Conservation (phyloP, 1,140 invertebrate genomes). For the Apis cerana region DNA sequence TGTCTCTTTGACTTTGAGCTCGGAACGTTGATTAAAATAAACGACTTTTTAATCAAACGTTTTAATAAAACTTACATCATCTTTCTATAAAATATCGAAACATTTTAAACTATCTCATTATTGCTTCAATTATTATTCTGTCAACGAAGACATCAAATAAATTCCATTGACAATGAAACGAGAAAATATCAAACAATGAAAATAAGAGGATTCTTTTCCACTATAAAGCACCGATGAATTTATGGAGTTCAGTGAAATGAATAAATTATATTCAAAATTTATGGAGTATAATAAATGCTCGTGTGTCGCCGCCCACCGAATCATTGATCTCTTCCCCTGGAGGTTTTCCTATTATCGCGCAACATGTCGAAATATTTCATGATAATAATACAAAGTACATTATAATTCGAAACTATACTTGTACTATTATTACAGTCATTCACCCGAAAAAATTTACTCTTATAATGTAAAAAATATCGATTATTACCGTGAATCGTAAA, state of each 20-base stretch:
- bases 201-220: background rate
- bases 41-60: too few relatives aligned
- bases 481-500: background rate
- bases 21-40: too few relatives aligned
- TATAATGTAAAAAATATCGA: background rate
- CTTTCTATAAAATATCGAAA: too few relatives aligned
- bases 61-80: too few relatives aligned
- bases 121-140: background rate
- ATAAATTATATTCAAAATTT: slow-evolving; percentile 7
- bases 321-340: slow-evolving; percentile 52
- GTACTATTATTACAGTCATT: slow-evolving; percentile 1
- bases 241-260: background rate
- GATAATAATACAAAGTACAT: slow-evolving; percentile 35
- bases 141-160: background rate
- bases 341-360: slow-evolving; percentile 9
- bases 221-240: background rate
- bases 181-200: background rate
- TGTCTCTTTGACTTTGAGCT: too few relatives aligned
- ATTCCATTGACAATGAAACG: background rate
- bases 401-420: background rate
- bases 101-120: background rate
- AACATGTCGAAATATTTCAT: slow-evolving; percentile 34
- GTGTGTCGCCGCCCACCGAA: background rate
- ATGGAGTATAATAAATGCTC: background rate
- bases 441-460: slow-evolving; percentile 30